A percentile compares a stretch with the other conserved stretches of the same genome.
These are phyloP conservation scores for Pristionchus exspectatus DNA, from an alignment of 2,888 invertebrate species.

Conservation along the genomic window DNA sequence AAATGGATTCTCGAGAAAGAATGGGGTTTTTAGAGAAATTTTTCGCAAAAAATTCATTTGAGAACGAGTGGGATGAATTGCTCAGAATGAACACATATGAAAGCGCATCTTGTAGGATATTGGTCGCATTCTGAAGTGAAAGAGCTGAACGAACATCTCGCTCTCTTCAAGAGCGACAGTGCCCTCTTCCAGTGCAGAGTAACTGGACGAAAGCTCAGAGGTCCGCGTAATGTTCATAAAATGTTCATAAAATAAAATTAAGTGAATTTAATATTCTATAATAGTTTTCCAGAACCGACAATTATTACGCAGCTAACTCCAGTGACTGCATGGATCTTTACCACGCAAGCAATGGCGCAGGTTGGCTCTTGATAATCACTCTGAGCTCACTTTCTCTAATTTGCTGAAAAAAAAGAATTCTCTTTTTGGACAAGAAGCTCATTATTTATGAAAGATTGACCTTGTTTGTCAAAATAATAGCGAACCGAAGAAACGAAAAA, in stretches of 20 bases:
- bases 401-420: too few species aligned
- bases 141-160: constrained; percentile 27
- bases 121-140: constrained; percentile 3
- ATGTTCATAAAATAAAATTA: too few species aligned
- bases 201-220: background rate
- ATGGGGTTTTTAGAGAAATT: background rate
- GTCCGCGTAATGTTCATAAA: background rate
- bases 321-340: constrained; percentile 1
- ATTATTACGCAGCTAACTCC: background rate
- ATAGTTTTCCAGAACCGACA: background rate
- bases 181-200: constrained; percentile 27
- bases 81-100: too few species aligned
- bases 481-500: too few species aligned
- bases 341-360: background rate
- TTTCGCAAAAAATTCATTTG: too few species aligned
- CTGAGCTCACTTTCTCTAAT: too few species aligned
- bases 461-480: too few species aligned
- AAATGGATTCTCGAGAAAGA: background rate
- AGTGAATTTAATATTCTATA: too few species aligned
- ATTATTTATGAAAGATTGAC: too few species aligned
- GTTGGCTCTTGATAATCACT: background rate
- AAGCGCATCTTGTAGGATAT: background rate
- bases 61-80: too few species aligned
- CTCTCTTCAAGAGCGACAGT: constrained; percentile 20
- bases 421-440: too few species aligned